Base-by-base conservation (phyloP, 2,888 invertebrate species). In the Xestia rhomboidea region DNA sequence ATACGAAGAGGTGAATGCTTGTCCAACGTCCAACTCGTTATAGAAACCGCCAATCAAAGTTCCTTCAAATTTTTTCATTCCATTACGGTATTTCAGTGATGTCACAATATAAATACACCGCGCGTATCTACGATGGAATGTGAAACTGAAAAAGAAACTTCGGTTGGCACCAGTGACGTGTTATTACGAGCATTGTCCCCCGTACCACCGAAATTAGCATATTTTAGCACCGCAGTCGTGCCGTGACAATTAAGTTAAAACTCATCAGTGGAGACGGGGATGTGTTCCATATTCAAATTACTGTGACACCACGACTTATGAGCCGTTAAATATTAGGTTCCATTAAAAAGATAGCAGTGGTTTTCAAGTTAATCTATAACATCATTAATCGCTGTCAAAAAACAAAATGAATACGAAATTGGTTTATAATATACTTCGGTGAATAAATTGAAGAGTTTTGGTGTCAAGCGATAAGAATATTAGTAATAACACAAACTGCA, bases 1-100 rank as follows among this genome's bases (percentile, higher is more conserved):
- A 98, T 99, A 99, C 97, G 99, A 99, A 98, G 99, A 99, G 99
- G 99, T 99, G 97, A 97, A 95, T 90, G 92, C 92, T 92, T 92
- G 87, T 82, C 89, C 87, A 90, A 87, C 90, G 87, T 89, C 89
- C 83, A 82, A 76, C 66, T 73, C 67, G 72, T 69, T 77, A 66
- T 68, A 78, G 24, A 60, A 79, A 38, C 67, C 51, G 79, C 63
- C 84, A 79, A 86, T 73, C 67, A 75, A 84, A 75, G 84, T 73
- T 87, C 54, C 66, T 81, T 70, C 7, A 69, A 81, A 70, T 54
- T 46, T 71, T 74, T 41, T 68, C 76, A 74, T 84, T 84, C 80
- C 82, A 62, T 85, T 77, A 67, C 77, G 73, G 68, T 77, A 75
- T 77, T 77, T 64, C 38, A 66, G 51, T 77, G 62, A 82, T 68